Evolutionary conservation across 1,140 invertebrate species (phyloP).

Genomic region (Drosophila sp.): DNA sequence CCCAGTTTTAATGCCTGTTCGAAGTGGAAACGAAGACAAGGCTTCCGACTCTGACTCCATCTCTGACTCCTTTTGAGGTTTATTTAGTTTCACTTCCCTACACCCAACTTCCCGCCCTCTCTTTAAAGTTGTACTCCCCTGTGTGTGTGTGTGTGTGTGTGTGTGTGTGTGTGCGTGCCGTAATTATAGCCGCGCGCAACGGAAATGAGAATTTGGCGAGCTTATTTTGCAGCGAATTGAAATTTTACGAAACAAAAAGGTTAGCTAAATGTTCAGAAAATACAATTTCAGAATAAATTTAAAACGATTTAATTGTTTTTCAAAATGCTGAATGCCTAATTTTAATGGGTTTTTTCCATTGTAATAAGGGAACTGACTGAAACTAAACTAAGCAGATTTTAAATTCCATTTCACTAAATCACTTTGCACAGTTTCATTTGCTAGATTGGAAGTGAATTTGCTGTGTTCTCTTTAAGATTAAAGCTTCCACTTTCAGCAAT

Average conservation of each 20-base stretch:
- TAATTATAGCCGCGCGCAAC: conserved; percentile 52
- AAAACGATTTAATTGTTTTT: too few relatives aligned
- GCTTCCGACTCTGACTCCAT: conserved; percentile 13
- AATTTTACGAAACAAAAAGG: conserved; percentile 3
- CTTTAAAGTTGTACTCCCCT: neutral
- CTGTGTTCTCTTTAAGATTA: too few relatives aligned
- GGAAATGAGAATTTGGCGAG: conserved; percentile 49
- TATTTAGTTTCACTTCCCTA: conserved; percentile 1
- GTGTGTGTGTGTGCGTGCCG: conserved; percentile 28
- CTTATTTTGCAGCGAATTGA: conserved; percentile 24
- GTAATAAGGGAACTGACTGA: too few relatives aligned
- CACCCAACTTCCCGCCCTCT: neutral
- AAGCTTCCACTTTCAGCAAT: too few relatives aligned
- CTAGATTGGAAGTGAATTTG: too few relatives aligned
- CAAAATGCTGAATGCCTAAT: too few relatives aligned
- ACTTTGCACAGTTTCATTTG: too few relatives aligned
- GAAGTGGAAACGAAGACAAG: conserved; percentile 53
- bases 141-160: neutral
- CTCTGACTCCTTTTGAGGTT: conserved; percentile 4
- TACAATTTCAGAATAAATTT: neutral
- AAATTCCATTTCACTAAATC: too few relatives aligned
- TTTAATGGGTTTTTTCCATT: too few relatives aligned
- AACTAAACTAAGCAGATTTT: too few relatives aligned
- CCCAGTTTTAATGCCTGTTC: conserved; percentile 59
- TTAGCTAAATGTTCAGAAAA: neutral